Evolutionary conservation across 2,888 invertebrate genomes (phyloP).

Genomic region (Caenorhabditis sp.): DNA sequence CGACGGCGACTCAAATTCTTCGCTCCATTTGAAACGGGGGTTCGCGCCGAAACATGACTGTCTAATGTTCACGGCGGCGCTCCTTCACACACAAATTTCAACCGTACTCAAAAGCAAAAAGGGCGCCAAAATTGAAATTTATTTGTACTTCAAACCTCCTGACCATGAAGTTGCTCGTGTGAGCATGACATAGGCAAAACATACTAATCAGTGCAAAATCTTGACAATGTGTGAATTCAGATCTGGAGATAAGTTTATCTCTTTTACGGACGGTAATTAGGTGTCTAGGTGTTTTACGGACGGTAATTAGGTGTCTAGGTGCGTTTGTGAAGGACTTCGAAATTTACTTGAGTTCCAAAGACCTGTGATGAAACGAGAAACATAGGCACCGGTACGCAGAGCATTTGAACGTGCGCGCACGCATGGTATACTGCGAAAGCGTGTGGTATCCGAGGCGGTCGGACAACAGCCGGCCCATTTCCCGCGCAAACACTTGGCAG

Average conservation of each 20-base stretch:
- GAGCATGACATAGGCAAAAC: too few relatives aligned
- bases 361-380: too few relatives aligned
- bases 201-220: slow-evolving; percentile 1
- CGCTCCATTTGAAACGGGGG: slow-evolving; percentile 11
- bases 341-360: too few relatives aligned
- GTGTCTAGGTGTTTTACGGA: too few relatives aligned
- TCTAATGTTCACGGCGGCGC: slow-evolving; percentile 37
- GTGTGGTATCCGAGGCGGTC: slow-evolving; percentile 20
- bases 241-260: not conserved
- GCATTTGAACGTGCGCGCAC: slow-evolving; percentile 25
- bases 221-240: not conserved
- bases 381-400: not conserved
- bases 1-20: not conserved
- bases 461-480: slow-evolving; percentile 37
- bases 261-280: too few relatives aligned
- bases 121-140: not conserved
- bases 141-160: too few relatives aligned
- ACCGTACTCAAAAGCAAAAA: not conserved
- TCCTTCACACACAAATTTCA: not conserved
- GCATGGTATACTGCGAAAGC: slow-evolving; percentile 6
- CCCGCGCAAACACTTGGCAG: slow-evolving; percentile 43
- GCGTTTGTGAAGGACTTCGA: too few relatives aligned
- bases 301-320: too few relatives aligned
- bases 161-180: too few relatives aligned
- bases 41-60: slow-evolving; percentile 38